These are phyloP conservation scores for Glyphotaelius pellucidus DNA, from an alignment of 2,888 invertebrate species.

Conservation along the genomic window DNA sequence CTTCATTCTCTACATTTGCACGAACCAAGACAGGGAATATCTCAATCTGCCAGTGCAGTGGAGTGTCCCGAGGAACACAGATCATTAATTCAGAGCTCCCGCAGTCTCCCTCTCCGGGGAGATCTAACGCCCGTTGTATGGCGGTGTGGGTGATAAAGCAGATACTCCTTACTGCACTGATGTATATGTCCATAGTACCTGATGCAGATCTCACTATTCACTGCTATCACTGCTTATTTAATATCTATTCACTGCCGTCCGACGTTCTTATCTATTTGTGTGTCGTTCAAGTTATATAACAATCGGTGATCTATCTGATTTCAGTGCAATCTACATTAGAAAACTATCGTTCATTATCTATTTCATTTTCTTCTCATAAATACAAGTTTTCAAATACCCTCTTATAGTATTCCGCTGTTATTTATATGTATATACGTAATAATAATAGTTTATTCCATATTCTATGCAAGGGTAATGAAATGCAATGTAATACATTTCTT, in stretches of 20 bases:
- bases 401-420: no score
- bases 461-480: no score
- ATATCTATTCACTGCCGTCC: background rate
- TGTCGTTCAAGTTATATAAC: background rate
- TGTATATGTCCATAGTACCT: background rate
- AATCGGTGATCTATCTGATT: background rate
- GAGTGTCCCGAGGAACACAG: conserved; percentile 15
- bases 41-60: background rate
- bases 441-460: no score
- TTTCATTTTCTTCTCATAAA: background rate
- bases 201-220: background rate
- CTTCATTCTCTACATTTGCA: background rate
- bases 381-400: background rate
- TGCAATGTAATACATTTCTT: no score
- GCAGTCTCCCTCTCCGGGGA: conserved; percentile 8
- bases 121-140: background rate
- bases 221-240: no score
- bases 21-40: background rate
- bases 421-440: no score
- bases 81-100: conserved; percentile 26
- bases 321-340: background rate
- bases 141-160: conserved; percentile 6
- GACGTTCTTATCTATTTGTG: background rate
- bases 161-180: background rate
- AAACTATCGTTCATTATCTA: background rate